Conservation (phyloP, 2,797 vertebrate species). For the Brachyalestes nurse region DNA sequence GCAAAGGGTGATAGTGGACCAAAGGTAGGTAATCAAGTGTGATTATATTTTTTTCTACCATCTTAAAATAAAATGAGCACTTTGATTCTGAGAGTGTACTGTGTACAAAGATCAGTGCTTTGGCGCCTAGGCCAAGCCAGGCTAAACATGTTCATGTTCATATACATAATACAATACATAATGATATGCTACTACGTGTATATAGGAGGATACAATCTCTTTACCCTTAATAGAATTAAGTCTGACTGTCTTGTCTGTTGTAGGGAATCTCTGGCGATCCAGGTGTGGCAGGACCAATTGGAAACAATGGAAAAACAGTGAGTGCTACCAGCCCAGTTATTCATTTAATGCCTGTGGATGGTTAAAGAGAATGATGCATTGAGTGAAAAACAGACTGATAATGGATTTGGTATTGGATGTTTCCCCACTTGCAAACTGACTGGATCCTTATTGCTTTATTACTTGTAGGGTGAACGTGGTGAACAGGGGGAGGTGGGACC, state of each 20-base stretch:
- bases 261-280: constrained; percentile 85
- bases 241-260: constrained; percentile 15
- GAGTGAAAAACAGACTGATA: neutral
- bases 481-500: constrained; percentile 90
- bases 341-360: neutral
- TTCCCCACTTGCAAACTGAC: neutral
- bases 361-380: neutral
- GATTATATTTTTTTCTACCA: no score
- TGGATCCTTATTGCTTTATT: neutral
- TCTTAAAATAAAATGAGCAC: no score
- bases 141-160: no score
- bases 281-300: constrained; percentile 86
- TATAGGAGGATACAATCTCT: no score
- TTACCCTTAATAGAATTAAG: neutral
- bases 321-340: constrained; percentile 55
- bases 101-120: no score
- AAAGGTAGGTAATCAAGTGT: constrained; percentile 76
- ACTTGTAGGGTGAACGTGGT: constrained; percentile 86
- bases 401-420: neutral
- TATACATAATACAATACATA: no score
- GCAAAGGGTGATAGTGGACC: constrained; percentile 82
- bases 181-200: no score
- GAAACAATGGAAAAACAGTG: constrained; percentile 92
- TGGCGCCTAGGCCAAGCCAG: no score
- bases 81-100: neutral